Base-by-base conservation (phyloP, 1,140 invertebrate species). In the Sminthurinus signatus region DNA sequence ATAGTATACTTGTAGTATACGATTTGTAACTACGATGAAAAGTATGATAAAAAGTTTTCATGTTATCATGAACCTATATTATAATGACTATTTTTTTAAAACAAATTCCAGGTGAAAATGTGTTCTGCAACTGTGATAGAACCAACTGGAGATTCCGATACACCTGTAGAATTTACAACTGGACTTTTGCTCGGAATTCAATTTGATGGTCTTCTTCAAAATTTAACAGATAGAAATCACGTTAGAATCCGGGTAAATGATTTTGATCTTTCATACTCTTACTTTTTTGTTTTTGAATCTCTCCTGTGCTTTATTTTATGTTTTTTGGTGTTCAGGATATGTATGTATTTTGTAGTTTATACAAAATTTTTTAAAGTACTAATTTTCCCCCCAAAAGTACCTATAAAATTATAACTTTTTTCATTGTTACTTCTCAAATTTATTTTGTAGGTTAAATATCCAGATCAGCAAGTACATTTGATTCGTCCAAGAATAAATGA, bases 141-240 rank as follows among this genome's bases (percentile, higher is more conserved):
- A 74, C 93, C 93, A 12, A 83, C 85, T 64, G 86, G 84, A 2
- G 84, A 89, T 72, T 83, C 84, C 19, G 93, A 98, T 75, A 86
- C 84, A 57, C 85, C 90, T 8, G 76, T 94, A n/a, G 93, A 95
- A 76, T 95, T 96, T 74, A 93, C 91, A 21, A 92, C 93, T 0
- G 93, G 93, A 0, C 81, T 97, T 0, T 84, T 96, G 27, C 82
- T 93, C 32, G 89, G 88, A 21, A 85, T 96, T 28, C 85, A 85
- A 12, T 79, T 96, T 39, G 89, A 93, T 73, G 91, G 89, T 0
- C 89, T 91, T 75, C 83, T 97, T 63, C 80, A 84, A 48, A 87
- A 93, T 78, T 79, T 96, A 50, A 80, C 83, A 23, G 84, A 90
- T 75, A 78, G 88, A 2, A 78, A 78, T 61, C 81, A 84, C 62